phyloP scores from a whole-genome alignment of 2,797 vertebrate species.

The Sylvia borin region DNA sequence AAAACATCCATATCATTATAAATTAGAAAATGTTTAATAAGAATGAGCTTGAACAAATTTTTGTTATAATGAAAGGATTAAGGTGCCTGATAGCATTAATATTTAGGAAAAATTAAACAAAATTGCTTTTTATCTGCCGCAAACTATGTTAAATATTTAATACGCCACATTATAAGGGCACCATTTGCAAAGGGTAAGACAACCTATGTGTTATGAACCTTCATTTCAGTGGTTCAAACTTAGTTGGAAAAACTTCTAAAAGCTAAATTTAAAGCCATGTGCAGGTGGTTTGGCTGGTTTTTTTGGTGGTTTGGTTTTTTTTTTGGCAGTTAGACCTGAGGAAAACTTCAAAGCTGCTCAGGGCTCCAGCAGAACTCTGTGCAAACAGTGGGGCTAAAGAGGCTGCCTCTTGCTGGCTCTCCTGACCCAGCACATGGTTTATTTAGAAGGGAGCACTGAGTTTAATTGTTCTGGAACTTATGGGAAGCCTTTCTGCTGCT shows the following conservation, averaged over 20 bases:
- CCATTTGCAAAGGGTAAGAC: constrained; percentile 9
- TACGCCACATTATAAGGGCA: constrained; percentile 23
- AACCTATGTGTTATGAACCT: neutral
- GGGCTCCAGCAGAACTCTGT: neutral
- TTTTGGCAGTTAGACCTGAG: neutral
- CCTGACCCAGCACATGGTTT: neutral
- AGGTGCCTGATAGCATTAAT: constrained; percentile 65
- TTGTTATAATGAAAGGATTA: constrained; percentile 71
- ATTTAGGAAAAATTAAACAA: constrained; percentile 73
- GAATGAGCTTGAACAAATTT: constrained; percentile 69
- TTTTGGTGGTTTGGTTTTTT: too few relatives aligned
- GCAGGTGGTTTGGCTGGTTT: neutral
- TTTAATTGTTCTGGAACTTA: constrained; percentile 39
- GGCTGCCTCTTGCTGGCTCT: neutral
- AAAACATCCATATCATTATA: constrained; percentile 51
- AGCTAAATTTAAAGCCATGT: neutral
- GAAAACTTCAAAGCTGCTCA: neutral
- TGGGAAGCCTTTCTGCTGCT: neutral
- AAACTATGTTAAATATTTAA: constrained; percentile 74
- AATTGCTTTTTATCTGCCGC: constrained; percentile 66
- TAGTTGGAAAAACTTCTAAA: constrained; percentile 8
- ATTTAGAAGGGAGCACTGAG: neutral
- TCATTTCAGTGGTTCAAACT: neutral
- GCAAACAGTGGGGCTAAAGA: neutral
- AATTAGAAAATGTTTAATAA: constrained; percentile 64